phyloP scores from a whole-genome alignment of 2,797 vertebrate species.

The Cryptoprocta ferox region DNA sequence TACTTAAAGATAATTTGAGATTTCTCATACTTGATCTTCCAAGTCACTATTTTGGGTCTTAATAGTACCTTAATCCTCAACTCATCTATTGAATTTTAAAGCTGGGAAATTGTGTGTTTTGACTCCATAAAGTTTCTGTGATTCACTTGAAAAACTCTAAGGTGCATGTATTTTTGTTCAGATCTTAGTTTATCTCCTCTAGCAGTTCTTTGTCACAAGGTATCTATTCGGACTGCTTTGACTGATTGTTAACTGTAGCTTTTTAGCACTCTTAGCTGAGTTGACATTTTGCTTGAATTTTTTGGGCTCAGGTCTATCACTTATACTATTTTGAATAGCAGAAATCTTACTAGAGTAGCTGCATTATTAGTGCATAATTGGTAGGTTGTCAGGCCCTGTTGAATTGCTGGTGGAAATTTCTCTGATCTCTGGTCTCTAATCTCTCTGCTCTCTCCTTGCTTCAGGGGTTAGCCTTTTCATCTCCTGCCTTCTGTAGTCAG shows the following conservation, averaged over 20 bases:
- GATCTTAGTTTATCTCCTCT: background rate
- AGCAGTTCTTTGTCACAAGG: background rate
- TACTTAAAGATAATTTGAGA: slow-evolving; percentile 6
- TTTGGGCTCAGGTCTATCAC: background rate
- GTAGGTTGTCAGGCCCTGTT: background rate
- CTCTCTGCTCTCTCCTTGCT: background rate
- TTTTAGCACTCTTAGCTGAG: background rate
- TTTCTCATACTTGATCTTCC: slow-evolving; percentile 40
- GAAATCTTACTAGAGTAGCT: background rate
- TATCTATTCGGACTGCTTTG: background rate
- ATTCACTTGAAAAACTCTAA: slow-evolving; percentile 40
- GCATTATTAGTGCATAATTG: background rate
- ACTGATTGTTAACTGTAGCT: background rate
- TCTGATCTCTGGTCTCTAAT: background rate
- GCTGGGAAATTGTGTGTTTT: slow-evolving; percentile 10
- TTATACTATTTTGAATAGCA: background rate
- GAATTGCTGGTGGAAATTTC: background rate
- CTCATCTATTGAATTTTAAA: slow-evolving; percentile 40
- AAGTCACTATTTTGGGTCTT: slow-evolving; percentile 12
- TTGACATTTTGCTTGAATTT: slow-evolving; percentile 2
- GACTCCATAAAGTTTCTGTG: background rate
- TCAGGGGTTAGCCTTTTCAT: background rate
- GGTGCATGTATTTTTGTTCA: slow-evolving; percentile 31
- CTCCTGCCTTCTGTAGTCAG: background rate
- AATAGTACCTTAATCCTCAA: background rate